A percentile compares a stretch with the other conserved stretches of the same genome.
These are phyloP conservation scores for Molossus molossus DNA, from an alignment of 2,797 vertebrate species.

Conservation along the genomic window DNA sequence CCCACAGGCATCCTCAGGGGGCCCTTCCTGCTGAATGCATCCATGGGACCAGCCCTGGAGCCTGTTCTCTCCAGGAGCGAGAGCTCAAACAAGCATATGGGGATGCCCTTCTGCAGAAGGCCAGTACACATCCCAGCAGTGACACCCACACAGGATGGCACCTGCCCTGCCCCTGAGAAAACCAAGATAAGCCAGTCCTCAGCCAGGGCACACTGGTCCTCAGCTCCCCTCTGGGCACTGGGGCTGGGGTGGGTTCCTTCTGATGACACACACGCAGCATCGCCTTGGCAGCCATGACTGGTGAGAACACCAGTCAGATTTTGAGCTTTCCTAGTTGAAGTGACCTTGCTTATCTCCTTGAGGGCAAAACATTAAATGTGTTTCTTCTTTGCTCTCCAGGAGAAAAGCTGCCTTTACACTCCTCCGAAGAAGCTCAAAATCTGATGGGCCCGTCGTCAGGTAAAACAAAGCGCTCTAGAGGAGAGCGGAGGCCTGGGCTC, in stretches of 20 bases:
- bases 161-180: neutral
- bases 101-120: neutral
- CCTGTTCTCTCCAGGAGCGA: neutral
- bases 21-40: neutral
- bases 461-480: slow-evolving; percentile 84
- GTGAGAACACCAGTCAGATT: slow-evolving; percentile 89
- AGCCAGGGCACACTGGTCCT: neutral
- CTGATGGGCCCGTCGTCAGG: slow-evolving; percentile 94
- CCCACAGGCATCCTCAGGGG: neutral
- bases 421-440: slow-evolving; percentile 95
- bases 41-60: neutral
- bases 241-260: neutral
- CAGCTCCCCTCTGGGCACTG: neutral
- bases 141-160: neutral
- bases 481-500: neutral
- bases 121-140: neutral
- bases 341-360: slow-evolving; percentile 92
- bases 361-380: slow-evolving; percentile 93
- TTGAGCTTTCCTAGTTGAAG: slow-evolving; percentile 93
- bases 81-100: neutral
- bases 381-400: slow-evolving; percentile 94
- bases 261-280: neutral
- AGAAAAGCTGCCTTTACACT: slow-evolving; percentile 95
- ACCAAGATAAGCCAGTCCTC: neutral
- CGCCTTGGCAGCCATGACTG: neutral